Base-by-base conservation (phyloP, 2,888 invertebrate genomes). In the Leucozona laternaria region DNA sequence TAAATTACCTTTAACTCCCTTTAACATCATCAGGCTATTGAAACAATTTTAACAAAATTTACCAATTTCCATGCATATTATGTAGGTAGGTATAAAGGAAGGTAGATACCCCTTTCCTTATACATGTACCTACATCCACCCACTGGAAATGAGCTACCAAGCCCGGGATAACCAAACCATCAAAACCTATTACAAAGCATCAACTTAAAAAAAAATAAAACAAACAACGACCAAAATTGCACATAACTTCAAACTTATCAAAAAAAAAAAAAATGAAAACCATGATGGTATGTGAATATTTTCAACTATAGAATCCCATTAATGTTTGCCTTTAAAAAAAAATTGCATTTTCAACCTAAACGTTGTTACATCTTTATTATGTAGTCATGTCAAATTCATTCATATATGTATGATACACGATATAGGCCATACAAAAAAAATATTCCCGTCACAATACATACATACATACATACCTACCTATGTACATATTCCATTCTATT, bases 351-450 rank as follows among this genome's bases (percentile, higher is more conserved):
- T 40, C 22, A 68, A 68, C 20, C 68, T 68, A 68, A 68, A 53
- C 68, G 68, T 68, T 68, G 48, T 68, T 68, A 68, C 68, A 68
- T 68, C 68, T 68, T 34, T 53, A 68, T 68, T 68, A 68, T 68
- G 68, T 68, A 68, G 68, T 53, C 68, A 68, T 68, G 53, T 68
- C 68, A 68, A 68, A 40, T 11, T 25, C 28, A 68, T 53, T 25
- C 22, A 34, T 17, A 53, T 17, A 50, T 34, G 2, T 45, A 40
- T 0, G 5, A 17, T 31, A 8, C 31, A 31, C 31, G 34, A 40
- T 53, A 53, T 53, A 68, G 68, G 37, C 50, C 68, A 37, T 34
- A 58, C 8, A 58, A 82, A 78, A 68, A 45, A 57, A 37, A 4
- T 25, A 17, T n/a, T 64, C 25, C 17, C 11, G 17, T 55, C 55